Conservation (phyloP, 2,113 vertebrate species). For the Pachypanchax playfairii region DNA sequence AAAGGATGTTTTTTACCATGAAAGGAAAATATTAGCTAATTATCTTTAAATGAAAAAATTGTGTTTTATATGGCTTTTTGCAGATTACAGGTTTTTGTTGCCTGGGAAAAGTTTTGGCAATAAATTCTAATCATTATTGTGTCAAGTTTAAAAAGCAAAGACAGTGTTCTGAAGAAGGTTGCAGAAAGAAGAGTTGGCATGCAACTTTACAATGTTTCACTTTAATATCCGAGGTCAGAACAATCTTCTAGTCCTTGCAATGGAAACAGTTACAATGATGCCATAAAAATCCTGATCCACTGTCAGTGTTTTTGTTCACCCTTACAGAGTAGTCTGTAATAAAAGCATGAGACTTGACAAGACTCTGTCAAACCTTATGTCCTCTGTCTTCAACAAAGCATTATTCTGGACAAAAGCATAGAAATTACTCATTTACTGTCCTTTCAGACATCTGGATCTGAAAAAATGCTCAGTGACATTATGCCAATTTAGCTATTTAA, state of each 20-base stretch:
- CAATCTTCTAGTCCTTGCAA: constrained; percentile 15
- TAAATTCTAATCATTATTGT: constrained; percentile 5
- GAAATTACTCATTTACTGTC: constrained; percentile 27
- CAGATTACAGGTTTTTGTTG: background rate
- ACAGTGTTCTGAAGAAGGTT: background rate
- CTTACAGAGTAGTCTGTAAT: constrained; percentile 7
- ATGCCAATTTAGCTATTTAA: constrained; percentile 42
- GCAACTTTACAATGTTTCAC: constrained; percentile 8
- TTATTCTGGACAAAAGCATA: constrained; percentile 16
- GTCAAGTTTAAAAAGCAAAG: background rate
- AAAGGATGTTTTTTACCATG: constrained; percentile 3
- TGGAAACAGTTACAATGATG: constrained; percentile 24
- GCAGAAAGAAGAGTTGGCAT: constrained; percentile 7
- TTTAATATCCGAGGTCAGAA: constrained; percentile 15
- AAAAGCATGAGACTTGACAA: constrained; percentile 27
- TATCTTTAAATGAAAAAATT: background rate
- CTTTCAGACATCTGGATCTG: constrained; percentile 17
- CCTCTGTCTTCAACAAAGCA: constrained; percentile 11
- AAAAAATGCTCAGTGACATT: constrained; percentile 10
- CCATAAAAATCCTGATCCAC: constrained; percentile 19
- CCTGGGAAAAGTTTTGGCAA: background rate
- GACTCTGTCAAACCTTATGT: constrained; percentile 34
- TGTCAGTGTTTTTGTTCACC: constrained; percentile 11
- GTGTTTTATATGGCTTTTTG: background rate
- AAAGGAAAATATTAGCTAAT: background rate